Evolutionary conservation across 2,888 invertebrate species (phyloP), one percentile per base, ranked within the genome.

Genomic region (Antheraea yamamai): DNA sequence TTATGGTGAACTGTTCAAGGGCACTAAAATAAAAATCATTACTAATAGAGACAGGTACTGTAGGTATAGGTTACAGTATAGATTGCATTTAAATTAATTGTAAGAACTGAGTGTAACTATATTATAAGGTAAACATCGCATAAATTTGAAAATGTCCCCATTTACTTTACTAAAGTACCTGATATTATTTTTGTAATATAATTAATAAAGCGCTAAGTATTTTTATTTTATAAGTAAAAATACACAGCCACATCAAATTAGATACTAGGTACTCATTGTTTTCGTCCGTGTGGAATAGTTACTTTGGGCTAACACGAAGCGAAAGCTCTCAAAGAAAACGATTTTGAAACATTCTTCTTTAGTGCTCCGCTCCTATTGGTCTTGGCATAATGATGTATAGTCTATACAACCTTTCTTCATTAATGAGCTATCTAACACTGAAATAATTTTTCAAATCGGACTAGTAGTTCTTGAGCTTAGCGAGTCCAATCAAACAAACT

Each of bases 71-170:
- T 12, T 16, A 30, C 3, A 14, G 39, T 14, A 70, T 70, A 70
- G n/a, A 8, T 39, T 39, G 39, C n/a, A n/a, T 39, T 70, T 39
- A 70, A 35, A 70, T 39, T 30, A 30, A 30, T 30, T n/a, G n/a
- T 70, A 70, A 70, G 35, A 70, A 39, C 39, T 14, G 26, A 26
- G 26, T 26, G 4, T 64, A 70, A 70, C 6, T 70, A 39, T 18
- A 68, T 8, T 20, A 64, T 16, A 12, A 16, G 16, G 30, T 66
- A 66, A 66, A 66, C 64, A 39, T 70, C 35, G 70, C 35, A 70
- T 70, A 39, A 20, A 70, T 39, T 70, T 70, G 70, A 70, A 70
- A 70, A 70, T 70, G 39, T 70, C 70, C 70, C 39, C 39, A 70
- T 70, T 70, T 70, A 70, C 70, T 0, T 70, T 70, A 70, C 39